Base-by-base conservation (phyloP, 2,888 invertebrate species). In the Plutella xylostella region DNA sequence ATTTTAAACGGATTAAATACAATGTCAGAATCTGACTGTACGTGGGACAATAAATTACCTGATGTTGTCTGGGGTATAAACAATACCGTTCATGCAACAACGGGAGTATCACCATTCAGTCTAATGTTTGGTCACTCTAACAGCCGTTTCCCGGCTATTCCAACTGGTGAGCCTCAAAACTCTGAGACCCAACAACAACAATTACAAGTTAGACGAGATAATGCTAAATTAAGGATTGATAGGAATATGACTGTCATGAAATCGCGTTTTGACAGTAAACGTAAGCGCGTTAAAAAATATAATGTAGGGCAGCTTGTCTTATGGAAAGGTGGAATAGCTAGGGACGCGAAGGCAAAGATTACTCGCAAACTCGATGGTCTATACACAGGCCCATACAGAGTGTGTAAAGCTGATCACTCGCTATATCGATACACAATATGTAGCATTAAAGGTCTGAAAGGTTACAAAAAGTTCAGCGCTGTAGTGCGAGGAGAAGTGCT, bases 81-180 rank as follows among this genome's bases (percentile, higher is more conserved):
- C 14, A 33, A 33, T 33, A 11, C 14, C 14, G 4, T n/a, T 14
- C 11, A 33, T 15, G n/a, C 33, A n/a, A 7, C 15, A 3, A 33
- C 33, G 7, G 33, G 33, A 5, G 12, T 7, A n/a, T 4, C 28
- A n/a, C 41, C 41, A 6, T 25, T 18, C 4, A 18, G 19, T 7
- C 17, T 41, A 5, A 41, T 41, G 41, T 41, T 41, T 30, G 41
- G 41, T n/a, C 7, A 31, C n/a, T n/a, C 12, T n/a, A 31, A 31
- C 12, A n/a, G 12, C n/a, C 31, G 31, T n/a, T 31, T 31, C 11
- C 31, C 31, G 12, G 31, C 31, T 31, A n/a, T n/a, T 4, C 31
- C 31, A 11, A 31, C n/a, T 4, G 14, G 14, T n/a, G 31, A 31
- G 14, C 11, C 14, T 31, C 12, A 31, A 4, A n/a, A 31, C 14